Conservation (phyloP, 2,113 vertebrate species). For the Illadopsis cleaveri region DNA sequence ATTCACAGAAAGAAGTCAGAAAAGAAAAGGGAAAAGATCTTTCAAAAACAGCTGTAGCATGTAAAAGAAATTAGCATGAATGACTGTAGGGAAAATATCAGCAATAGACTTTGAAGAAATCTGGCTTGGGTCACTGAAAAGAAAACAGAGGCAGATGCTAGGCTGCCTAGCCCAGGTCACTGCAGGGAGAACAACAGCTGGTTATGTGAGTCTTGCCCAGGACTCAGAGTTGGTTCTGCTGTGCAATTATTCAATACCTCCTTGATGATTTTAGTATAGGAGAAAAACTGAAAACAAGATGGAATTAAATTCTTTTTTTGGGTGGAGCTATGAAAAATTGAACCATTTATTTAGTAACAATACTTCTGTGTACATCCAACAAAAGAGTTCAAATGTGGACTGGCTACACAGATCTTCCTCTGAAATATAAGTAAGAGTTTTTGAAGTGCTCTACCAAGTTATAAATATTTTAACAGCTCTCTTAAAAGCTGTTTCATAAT, state of each 20-base stretch:
- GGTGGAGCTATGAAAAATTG: neutral
- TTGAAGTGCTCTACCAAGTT: neutral
- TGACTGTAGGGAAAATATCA: slow-evolving; percentile 20
- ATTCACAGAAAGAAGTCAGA: neutral
- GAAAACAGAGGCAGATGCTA: slow-evolving; percentile 47
- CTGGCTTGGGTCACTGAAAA: slow-evolving; percentile 46
- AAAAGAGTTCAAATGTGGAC: neutral
- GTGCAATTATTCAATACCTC: neutral
- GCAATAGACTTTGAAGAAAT: slow-evolving; percentile 35
- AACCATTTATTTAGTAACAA: neutral
- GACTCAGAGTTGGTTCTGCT: neutral
- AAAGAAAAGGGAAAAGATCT: neutral
- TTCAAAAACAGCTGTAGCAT: slow-evolving; percentile 5
- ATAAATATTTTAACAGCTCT: slow-evolving; percentile 44
- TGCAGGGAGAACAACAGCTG: slow-evolving; percentile 60
- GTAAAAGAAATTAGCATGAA: slow-evolving; percentile 9
- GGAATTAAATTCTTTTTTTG: neutral
- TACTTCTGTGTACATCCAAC: neutral
- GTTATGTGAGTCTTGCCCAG: neutral
- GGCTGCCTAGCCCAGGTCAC: slow-evolving; percentile 38
- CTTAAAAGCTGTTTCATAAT: slow-evolving; percentile 26
- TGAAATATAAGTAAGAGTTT: neutral
- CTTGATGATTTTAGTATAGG: neutral
- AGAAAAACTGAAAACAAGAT: neutral
- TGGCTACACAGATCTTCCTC: neutral